phyloP scores from a whole-genome alignment of 2,888 invertebrate genomes.

The Dilophus febrilis region DNA sequence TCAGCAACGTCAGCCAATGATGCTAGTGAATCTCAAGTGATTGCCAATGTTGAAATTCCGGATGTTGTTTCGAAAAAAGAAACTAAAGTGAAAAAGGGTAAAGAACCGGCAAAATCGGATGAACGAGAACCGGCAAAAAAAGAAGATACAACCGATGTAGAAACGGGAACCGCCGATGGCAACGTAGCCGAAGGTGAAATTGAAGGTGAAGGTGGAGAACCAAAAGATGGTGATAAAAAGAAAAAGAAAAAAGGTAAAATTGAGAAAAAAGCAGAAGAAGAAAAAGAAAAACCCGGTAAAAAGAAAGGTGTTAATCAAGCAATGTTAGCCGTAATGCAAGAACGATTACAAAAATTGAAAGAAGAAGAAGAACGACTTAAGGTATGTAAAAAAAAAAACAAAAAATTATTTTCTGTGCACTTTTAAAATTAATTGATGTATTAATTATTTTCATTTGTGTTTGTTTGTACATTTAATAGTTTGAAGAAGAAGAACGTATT shows the following conservation, averaged over 20 bases:
- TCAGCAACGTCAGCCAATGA: neutral
- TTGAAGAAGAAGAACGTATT: conserved; percentile 67
- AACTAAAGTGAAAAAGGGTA: conserved; percentile 34
- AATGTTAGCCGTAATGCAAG: conserved; percentile 81
- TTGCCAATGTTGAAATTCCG: conserved; percentile 18
- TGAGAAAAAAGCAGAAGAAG: conserved; percentile 31
- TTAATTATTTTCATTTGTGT: neutral
- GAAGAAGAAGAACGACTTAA: conserved; percentile 68
- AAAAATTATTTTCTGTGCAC: no score
- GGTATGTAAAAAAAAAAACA: conserved; percentile 2
- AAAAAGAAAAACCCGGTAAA: conserved; percentile 36
- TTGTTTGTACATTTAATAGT: conserved; percentile 22
- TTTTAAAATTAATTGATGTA: no score
- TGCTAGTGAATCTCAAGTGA: conserved; percentile 6
- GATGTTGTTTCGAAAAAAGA: conserved; percentile 21
- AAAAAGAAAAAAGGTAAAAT: conserved; percentile 18
- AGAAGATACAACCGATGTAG: conserved; percentile 45
- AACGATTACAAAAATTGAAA: conserved; percentile 69
- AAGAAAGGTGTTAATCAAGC: conserved; percentile 64
- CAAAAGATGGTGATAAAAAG: conserved; percentile 24
- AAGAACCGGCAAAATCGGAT: no score
- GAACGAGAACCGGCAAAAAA: no score
- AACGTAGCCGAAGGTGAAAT: conserved; percentile 13
- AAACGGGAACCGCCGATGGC: neutral
- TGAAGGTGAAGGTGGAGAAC: conserved; percentile 18